Evolutionary conservation across 2,113 vertebrate genomes (phyloP).

Genomic region (Cryptoleucopteryx plumbea): DNA sequence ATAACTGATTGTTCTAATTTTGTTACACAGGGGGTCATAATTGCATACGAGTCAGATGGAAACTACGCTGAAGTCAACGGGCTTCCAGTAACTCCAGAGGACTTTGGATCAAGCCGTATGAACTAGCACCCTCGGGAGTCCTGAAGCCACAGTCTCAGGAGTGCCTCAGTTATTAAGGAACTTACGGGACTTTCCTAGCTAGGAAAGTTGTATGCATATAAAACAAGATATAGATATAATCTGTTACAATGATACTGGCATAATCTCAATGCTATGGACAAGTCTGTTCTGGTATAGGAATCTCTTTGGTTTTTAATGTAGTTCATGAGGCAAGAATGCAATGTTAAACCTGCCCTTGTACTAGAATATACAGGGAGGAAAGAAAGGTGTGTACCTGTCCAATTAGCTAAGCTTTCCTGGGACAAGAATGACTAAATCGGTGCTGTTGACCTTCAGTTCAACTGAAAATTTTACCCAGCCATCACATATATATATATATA

Average conservation of each 20-base stretch:
- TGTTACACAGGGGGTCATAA: neutral
- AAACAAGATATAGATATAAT: neutral
- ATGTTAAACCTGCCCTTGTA: neutral
- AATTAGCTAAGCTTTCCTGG: neutral
- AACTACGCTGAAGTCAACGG: neutral
- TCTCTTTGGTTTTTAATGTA: neutral
- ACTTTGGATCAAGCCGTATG: rapidly evolving
- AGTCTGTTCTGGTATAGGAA: neutral
- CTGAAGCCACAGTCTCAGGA: neutral
- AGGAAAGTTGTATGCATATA: neutral
- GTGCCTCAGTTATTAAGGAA: neutral
- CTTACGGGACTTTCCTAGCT: neutral
- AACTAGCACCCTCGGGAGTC: neutral
- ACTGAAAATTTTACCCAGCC: neutral
- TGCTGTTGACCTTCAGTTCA: neutral
- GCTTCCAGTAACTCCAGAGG: neutral
- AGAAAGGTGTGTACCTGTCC: neutral
- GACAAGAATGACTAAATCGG: neutral
- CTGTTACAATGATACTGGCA: neutral
- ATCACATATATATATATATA: neutral
- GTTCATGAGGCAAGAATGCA: neutral
- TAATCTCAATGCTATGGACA: neutral
- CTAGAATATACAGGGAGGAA: neutral
- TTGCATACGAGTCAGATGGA: neutral
- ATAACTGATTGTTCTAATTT: neutral